phyloP scores from a whole-genome alignment of 1,140 invertebrate species.

The Diachasmimorpha longicaudata region DNA sequence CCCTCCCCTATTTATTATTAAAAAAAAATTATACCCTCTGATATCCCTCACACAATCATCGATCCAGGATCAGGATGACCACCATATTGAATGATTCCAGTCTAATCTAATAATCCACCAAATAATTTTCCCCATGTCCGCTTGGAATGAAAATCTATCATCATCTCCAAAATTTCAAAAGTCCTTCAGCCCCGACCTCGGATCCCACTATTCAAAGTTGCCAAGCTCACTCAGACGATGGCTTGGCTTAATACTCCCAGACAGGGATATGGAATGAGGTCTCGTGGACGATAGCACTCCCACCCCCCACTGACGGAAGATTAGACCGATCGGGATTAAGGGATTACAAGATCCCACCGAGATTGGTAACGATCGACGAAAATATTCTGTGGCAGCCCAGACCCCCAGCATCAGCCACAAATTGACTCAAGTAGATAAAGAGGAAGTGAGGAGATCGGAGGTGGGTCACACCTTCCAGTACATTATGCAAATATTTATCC shows the following conservation, averaged over 20 bases:
- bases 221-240: too few relatives aligned
- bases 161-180: too few relatives aligned
- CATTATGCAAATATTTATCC: slow-evolving; percentile 26
- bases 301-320: slow-evolving; percentile 10
- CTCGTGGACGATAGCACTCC: slow-evolving; percentile 24
- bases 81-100: too few relatives aligned
- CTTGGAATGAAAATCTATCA: too few relatives aligned
- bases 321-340: slow-evolving; percentile 33
- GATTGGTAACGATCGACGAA: slow-evolving; percentile 31
- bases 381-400: slow-evolving; percentile 13
- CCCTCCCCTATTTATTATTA: too few relatives aligned
- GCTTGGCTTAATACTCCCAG: slow-evolving; percentile 29
- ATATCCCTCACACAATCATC: too few relatives aligned
- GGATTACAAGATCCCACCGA: slow-evolving; percentile 33
- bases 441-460: background rate
- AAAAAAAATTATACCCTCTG: too few relatives aligned
- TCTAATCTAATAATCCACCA: too few relatives aligned
- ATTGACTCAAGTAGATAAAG: background rate
- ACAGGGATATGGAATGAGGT: slow-evolving; percentile 23
- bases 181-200: too few relatives aligned
- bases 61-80: too few relatives aligned
- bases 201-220: too few relatives aligned
- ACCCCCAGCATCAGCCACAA: background rate
- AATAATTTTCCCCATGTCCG: too few relatives aligned
- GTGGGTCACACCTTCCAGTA: background rate